Conservation (phyloP, 2,888 invertebrate genomes). For the Unio pictorum region DNA sequence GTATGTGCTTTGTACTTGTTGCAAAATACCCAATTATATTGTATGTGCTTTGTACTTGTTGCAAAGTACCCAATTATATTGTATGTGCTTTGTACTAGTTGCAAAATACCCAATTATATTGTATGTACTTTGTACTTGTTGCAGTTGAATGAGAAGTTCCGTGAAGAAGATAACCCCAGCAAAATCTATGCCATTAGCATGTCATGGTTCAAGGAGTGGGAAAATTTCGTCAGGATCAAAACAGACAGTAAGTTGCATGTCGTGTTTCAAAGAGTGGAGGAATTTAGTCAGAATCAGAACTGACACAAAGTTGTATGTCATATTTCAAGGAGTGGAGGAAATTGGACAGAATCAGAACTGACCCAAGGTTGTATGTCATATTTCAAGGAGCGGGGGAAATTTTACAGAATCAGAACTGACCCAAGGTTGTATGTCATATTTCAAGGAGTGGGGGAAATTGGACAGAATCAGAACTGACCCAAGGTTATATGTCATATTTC, state of each 20-base stretch:
- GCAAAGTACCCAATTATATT: constrained; percentile 21
- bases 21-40: constrained; percentile 21
- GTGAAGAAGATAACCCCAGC: constrained; percentile 77
- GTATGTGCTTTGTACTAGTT: constrained; percentile 13
- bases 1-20: constrained; percentile 14
- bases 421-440: constrained; percentile 82
- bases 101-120: no score
- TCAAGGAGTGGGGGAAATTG: constrained; percentile 75
- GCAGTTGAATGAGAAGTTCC: constrained; percentile 71
- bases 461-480: constrained; percentile 73
- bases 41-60: constrained; percentile 14
- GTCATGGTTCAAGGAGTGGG: constrained; percentile 93
- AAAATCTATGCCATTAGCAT: constrained; percentile 86
- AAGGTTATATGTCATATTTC: constrained; percentile 40
- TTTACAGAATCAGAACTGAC: no score
- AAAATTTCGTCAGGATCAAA: constrained; percentile 86
- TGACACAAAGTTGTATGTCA: constrained; percentile 76
- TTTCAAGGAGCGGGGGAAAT: no score
- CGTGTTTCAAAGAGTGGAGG: background rate
- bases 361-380: constrained; percentile 58
- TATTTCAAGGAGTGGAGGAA: constrained; percentile 94
- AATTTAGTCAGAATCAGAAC: background rate
- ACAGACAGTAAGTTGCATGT: constrained; percentile 71
- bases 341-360: constrained; percentile 84
- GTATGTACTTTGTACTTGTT: constrained; percentile 14